Conservation (phyloP, 2,888 invertebrate species). For the Cordilura impudica region DNA sequence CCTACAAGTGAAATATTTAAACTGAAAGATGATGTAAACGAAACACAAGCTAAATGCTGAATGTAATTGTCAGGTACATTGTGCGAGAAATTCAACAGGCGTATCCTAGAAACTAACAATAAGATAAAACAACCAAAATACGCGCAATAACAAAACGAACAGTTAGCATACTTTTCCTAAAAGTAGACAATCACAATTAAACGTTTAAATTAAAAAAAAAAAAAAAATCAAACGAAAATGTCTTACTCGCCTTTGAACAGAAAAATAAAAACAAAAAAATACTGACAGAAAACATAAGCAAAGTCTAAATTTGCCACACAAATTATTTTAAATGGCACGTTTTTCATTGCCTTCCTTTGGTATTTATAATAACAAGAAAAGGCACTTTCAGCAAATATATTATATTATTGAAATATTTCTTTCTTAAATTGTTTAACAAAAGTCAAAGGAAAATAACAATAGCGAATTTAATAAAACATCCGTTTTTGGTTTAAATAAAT, state of each 20-base stretch:
- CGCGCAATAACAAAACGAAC: conserved; percentile 2
- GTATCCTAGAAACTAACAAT: neutral
- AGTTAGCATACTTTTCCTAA: conserved; percentile 14
- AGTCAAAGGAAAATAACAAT: conserved; percentile 54
- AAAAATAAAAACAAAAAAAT: conserved; percentile 8
- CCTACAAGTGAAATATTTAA: neutral
- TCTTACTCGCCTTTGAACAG: conserved; percentile 3
- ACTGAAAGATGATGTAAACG: neutral
- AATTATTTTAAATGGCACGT: neutral
- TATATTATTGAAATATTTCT: neutral
- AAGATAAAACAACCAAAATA: neutral
- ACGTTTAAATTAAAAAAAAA: conserved; percentile 2
- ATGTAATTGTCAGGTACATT: conserved; percentile 25
- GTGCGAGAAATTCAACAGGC: conserved; percentile 14
- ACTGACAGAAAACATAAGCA: conserved; percentile 52
- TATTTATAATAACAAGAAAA: neutral
- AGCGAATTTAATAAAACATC: conserved; percentile 43
- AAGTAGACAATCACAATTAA: conserved; percentile 41
- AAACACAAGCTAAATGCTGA: conserved; percentile 22
- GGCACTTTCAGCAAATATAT: neutral
- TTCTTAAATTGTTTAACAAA: conserved; percentile 51
- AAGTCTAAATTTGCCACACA: conserved; percentile 41
- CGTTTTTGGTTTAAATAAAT: conserved; percentile 31
- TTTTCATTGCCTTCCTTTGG: neutral
- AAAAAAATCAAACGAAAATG: conserved; percentile 1